A percentile compares a stretch with the other conserved stretches of the same genome.
Conservation (phyloP, 2,113 vertebrate species). For the Cryptomyrus ogoouensis region DNA sequence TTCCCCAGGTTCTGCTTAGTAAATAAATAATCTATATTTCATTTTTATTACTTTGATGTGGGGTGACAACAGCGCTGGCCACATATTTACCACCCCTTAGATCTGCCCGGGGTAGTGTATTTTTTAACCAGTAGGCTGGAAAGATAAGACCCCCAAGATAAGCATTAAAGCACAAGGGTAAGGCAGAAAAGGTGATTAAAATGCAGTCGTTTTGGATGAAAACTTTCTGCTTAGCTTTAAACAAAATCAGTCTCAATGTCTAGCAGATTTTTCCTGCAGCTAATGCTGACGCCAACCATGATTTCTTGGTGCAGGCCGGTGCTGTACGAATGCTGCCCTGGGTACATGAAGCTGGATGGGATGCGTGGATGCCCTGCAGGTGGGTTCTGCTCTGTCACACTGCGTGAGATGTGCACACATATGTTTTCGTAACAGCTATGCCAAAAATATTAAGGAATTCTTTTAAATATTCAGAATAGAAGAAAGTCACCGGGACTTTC, state of each 20-base stretch:
- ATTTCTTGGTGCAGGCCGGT: constrained; percentile 64
- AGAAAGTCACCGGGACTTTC: not conserved
- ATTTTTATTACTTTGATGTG: not conserved
- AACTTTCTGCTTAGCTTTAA: not conserved
- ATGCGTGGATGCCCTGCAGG: constrained; percentile 88
- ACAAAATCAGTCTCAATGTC: not conserved
- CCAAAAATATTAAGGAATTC: not conserved
- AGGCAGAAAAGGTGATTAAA: not conserved
- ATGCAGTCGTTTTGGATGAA: not conserved
- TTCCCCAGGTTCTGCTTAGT: not conserved
- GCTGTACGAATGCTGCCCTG: constrained; percentile 93
- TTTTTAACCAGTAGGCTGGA: not conserved
- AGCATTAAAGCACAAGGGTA: not conserved
- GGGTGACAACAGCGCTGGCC: not conserved
- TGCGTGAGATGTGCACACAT: not conserved
- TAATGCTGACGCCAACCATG: not conserved
- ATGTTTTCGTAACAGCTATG: not conserved
- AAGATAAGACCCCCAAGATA: not conserved
- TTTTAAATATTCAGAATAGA: not conserved
- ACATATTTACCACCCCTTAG: not conserved
- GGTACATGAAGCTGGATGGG: constrained; percentile 87
- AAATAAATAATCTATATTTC: not conserved
- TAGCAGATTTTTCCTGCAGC: not conserved
- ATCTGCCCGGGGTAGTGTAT: not conserved
- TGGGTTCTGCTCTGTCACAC: not conserved